phyloP scores from a whole-genome alignment of 2,797 vertebrate species.

The Enoplosus armatus region DNA sequence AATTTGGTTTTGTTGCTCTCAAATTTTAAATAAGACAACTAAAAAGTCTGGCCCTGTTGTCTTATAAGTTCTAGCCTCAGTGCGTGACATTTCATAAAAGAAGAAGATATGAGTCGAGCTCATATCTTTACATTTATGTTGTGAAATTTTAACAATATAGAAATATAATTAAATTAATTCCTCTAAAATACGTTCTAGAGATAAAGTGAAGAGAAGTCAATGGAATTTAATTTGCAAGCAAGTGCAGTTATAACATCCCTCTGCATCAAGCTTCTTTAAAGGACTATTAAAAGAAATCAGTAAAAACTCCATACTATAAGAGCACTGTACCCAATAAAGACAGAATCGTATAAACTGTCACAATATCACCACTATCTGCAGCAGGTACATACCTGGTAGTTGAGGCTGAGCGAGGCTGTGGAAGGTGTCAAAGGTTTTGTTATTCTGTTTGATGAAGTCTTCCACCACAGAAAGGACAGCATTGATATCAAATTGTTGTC shows the following conservation, averaged over 20 bases:
- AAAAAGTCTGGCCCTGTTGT: too few species aligned
- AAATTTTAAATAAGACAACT: too few species aligned
- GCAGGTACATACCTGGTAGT: slow-evolving; percentile 54
- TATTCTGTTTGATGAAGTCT: slow-evolving; percentile 86
- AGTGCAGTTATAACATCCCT: background rate
- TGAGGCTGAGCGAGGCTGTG: background rate
- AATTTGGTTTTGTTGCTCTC: too few species aligned
- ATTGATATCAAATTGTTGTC: slow-evolving; percentile 86
- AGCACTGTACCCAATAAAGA: background rate
- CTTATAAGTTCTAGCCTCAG: too few species aligned
- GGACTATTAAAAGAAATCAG: background rate
- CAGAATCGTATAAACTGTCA: background rate
- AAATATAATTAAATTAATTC: too few species aligned
- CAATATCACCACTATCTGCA: background rate
- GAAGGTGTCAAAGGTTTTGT: slow-evolving; percentile 44
- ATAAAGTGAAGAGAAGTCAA: background rate
- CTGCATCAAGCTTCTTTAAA: background rate
- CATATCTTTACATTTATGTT: too few species aligned
- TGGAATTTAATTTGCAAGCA: background rate
- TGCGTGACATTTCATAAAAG: too few species aligned
- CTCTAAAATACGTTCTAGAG: background rate
- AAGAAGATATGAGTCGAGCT: too few species aligned
- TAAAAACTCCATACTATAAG: background rate
- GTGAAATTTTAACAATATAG: too few species aligned
- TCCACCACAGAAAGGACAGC: slow-evolving; percentile 87